A percentile compares a stretch with the other conserved stretches of the same genome.
Evolutionary conservation across 2,888 invertebrate genomes (phyloP).

Genomic region (Luperina testacea): DNA sequence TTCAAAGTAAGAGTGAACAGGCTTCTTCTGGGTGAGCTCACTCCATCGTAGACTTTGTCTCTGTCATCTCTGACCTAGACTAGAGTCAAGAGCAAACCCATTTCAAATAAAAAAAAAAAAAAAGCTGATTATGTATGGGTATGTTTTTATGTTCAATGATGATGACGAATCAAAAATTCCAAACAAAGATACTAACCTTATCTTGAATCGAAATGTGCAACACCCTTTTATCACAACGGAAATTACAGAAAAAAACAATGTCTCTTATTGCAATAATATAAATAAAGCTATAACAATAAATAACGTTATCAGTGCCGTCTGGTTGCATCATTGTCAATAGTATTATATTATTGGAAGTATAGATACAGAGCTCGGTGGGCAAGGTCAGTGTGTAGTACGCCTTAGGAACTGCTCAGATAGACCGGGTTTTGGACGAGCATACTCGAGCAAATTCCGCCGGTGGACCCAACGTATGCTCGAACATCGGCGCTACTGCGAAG

Average conservation of each 20-base stretch:
- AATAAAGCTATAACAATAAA: conserved; percentile 63
- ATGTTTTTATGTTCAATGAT: neutral
- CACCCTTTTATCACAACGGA: conserved; percentile 48
- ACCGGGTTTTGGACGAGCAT: neutral
- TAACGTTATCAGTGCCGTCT: conserved; percentile 51
- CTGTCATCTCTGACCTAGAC: too few species aligned
- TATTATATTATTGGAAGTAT: conserved; percentile 55
- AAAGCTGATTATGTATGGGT: too few species aligned
- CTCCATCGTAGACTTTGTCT: too few species aligned
- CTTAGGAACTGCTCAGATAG: neutral
- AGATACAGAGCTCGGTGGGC: conserved; percentile 56
- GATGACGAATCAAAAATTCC: conserved; percentile 30
- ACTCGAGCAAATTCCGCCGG: too few species aligned
- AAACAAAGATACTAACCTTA: conserved; percentile 27
- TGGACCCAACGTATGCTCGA: neutral
- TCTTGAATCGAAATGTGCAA: conserved; percentile 43
- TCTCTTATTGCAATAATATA: conserved; percentile 33
- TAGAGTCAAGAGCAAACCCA: too few species aligned
- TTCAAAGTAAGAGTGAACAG: too few species aligned
- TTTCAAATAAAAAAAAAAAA: too few species aligned
- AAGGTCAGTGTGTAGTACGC: conserved; percentile 71
- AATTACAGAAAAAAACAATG: conserved; percentile 43
- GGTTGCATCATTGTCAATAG: conserved; percentile 69
- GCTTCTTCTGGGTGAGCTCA: too few species aligned
- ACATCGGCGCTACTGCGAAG: neutral